phyloP scores from a whole-genome alignment of 2,888 invertebrate genomes.

The Crioceris asparagi region DNA sequence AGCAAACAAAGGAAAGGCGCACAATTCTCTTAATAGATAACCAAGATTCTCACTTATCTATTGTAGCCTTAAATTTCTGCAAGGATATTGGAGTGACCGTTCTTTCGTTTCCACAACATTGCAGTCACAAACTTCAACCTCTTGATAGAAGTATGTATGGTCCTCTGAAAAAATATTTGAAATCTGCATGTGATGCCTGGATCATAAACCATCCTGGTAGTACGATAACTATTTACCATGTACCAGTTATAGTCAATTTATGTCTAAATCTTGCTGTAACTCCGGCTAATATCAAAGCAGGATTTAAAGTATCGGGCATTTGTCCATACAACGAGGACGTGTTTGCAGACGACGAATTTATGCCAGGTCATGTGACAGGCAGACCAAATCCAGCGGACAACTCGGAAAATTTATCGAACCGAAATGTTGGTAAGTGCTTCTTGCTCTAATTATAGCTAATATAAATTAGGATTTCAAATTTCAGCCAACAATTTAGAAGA shows the following conservation, averaged over 20 bases:
- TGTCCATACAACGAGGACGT: conserved; percentile 1
- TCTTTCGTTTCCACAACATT: neutral
- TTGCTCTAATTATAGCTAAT: too few species aligned
- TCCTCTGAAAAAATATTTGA: neutral
- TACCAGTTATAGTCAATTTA: neutral
- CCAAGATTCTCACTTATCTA: conserved; percentile 1
- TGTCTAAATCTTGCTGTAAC: neutral
- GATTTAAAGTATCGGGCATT: neutral
- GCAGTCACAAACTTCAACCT: neutral
- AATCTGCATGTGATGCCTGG: neutral
- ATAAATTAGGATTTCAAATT: too few species aligned
- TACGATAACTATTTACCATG: neutral
- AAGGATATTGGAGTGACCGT: conserved; percentile 1
- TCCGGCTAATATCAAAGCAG: neutral
- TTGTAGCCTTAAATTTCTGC: neutral
- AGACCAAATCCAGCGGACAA: neutral
- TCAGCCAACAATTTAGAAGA: too few species aligned
- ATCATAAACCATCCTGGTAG: neutral
- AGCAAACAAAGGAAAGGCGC: neutral
- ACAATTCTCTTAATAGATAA: neutral
- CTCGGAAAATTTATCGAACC: too few species aligned
- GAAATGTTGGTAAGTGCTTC: too few species aligned
- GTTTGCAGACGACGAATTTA: neutral
- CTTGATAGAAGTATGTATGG: neutral
- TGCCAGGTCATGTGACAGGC: neutral